Conservation (phyloP, 53 echinoderm and acorn worm species). For the Pentamera pediparva region DNA sequence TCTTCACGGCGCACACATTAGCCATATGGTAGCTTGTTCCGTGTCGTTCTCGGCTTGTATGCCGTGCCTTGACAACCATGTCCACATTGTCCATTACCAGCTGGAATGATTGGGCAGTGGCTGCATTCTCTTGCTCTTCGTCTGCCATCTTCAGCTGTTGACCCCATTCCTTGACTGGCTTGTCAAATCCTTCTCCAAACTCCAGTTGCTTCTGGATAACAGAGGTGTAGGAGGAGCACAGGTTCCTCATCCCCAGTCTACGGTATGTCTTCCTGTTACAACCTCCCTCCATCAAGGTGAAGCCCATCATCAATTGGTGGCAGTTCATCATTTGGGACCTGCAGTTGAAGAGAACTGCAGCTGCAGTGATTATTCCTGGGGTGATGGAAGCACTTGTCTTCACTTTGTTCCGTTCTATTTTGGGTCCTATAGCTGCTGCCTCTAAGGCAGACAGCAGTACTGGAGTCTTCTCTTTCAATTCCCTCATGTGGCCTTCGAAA, state of each 20-base stretch:
- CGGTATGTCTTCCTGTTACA: constrained; percentile 16
- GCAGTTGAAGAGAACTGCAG: constrained; percentile 44
- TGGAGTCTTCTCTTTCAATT: not conserved
- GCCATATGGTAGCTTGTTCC: constrained; percentile 31
- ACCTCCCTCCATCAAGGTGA: constrained; percentile 35
- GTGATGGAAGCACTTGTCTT: constrained; percentile 16
- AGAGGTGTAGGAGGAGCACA: constrained; percentile 30
- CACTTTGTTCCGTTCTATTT: not conserved
- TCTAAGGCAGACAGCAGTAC: not conserved
- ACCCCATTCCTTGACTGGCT: constrained; percentile 39
- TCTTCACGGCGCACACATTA: constrained; percentile 17
- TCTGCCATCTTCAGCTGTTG: not conserved
- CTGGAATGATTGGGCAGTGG: not conserved
- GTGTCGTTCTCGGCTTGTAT: constrained; percentile 26
- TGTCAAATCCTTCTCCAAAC: constrained; percentile 36
- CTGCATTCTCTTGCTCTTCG: not conserved
- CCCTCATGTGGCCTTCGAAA: not conserved
- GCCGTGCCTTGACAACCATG: constrained; percentile 28
- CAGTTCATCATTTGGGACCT: constrained; percentile 38
- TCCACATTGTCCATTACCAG: constrained; percentile 46
- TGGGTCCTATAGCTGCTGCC: not conserved
- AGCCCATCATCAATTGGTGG: constrained; percentile 35
- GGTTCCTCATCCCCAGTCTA: constrained; percentile 19
- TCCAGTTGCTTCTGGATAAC: constrained; percentile 33
- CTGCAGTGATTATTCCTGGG: constrained; percentile 33